Base-by-base conservation (phyloP, 2,113 vertebrate genomes). In the Sterna hirundo region DNA sequence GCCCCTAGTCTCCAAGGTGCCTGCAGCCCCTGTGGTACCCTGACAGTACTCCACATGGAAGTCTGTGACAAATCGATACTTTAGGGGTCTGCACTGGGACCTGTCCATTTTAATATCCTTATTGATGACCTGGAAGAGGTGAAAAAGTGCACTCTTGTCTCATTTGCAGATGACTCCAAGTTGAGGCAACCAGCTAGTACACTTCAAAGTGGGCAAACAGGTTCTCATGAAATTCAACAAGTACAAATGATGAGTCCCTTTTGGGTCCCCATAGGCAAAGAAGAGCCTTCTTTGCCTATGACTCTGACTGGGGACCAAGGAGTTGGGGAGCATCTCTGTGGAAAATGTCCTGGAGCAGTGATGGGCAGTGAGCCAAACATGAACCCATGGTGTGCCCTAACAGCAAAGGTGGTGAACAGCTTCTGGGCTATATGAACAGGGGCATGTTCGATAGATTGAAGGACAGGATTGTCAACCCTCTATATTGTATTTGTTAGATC, bases 361-460 rank as follows among this genome's bases (percentile, higher is more conserved):
- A 40, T 34, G 14, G 29, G 20, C 38, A 81, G 11, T 20, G 40
- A 94, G 36, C 4, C 1, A 11, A 87, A 36, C 1, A 2, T 29
- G 49, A 74, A 14, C 2, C 8, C 8, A 9, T 42, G 19, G 21
- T 13, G 22, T 70, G 19, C 32, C 51, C 29, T 71, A 44, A 64
- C 14, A 72, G 11, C 19, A 86, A 65, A 69, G 7, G 12, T 51
- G 8, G 10, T 20, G n/a, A 82, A 40, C 34, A 68, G 4, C 13
- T 87, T 10, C 10, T 32, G 34, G 49, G 22, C 10, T 83, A 4
- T 22, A 44, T 27, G 17, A 87, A 62, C 3, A 47, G 29, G 12
- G 6, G 0, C 3, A 27, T 1, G 0, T 40, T 30, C 12, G 34
- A 14, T 8, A 75, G 42, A 65, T 1, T 34, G 57, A 76, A 47